Conservation (phyloP, 2,797 vertebrate species). For the Hypotaenidia okinawae region DNA sequence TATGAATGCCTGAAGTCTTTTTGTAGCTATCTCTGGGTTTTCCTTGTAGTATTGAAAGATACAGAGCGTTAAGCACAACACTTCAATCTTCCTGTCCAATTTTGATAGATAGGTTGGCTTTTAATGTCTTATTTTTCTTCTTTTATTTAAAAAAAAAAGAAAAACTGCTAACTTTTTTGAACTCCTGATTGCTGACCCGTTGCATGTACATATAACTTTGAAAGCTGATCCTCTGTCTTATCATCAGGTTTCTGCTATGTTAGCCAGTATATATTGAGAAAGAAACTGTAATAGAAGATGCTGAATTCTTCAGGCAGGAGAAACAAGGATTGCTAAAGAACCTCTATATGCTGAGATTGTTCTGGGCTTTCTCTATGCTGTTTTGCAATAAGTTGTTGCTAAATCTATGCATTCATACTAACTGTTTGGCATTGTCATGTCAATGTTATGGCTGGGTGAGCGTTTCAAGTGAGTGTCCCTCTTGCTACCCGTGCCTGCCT, state of each 20-base stretch:
- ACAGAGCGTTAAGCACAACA: not conserved
- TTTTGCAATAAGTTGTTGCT: not conserved
- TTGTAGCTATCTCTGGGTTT: not conserved
- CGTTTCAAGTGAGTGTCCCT: not conserved
- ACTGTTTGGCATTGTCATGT: not conserved
- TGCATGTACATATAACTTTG: not conserved
- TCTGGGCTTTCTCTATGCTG: not conserved
- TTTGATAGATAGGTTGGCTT: not conserved
- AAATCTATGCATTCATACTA: not conserved
- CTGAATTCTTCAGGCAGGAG: not conserved
- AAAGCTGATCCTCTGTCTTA: not conserved
- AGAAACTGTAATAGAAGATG: not conserved
- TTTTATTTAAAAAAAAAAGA: not conserved
- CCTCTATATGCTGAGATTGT: not conserved
- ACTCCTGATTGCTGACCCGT: not conserved
- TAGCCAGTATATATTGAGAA: not conserved
- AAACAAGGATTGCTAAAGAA: not conserved
- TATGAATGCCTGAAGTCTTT: not conserved
- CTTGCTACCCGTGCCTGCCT: not conserved
- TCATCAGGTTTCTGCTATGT: not conserved
- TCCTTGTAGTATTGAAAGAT: not conserved
- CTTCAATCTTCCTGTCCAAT: not conserved
- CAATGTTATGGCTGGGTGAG: not conserved
- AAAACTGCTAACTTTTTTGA: not conserved
- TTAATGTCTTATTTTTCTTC: not conserved